Evolutionary conservation across 1,140 invertebrate species (phyloP).

Genomic region (Maconellicoccus hirsutus): DNA sequence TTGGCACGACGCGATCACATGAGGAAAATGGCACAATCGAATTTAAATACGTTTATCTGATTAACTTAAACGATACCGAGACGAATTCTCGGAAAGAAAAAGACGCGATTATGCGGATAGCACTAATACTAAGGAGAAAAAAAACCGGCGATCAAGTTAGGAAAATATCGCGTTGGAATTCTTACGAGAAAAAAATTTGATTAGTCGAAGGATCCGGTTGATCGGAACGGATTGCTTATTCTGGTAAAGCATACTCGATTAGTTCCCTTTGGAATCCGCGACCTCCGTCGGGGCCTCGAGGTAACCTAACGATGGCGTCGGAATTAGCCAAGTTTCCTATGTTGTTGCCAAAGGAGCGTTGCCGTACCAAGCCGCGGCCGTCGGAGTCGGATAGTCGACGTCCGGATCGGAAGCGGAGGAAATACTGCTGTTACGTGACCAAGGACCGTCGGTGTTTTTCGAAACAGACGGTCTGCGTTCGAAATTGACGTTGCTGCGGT

Average conservation of each 20-base stretch:
- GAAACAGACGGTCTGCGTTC: conserved; percentile 24
- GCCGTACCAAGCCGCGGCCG: conserved; percentile 9
- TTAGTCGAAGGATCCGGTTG: background rate
- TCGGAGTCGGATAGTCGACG: conserved; percentile 24
- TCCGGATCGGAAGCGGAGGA: conserved; percentile 23
- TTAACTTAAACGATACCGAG: too few species aligned
- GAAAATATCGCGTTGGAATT: too few species aligned
- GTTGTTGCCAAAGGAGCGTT: conserved; percentile 32
- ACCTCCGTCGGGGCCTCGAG: conserved; percentile 71
- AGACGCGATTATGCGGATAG: too few species aligned
- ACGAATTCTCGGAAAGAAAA: too few species aligned
- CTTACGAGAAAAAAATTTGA: too few species aligned
- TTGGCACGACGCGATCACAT: too few species aligned
- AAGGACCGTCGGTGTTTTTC: background rate
- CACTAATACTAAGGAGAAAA: too few species aligned
- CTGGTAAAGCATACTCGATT: conserved; percentile 19
- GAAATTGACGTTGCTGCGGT: conserved; percentile 13
- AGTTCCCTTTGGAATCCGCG: conserved; percentile 47
- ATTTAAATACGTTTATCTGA: too few species aligned
- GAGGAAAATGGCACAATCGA: too few species aligned
- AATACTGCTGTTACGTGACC: conserved; percentile 26
- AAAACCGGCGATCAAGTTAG: too few species aligned
- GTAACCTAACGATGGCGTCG: conserved; percentile 61
- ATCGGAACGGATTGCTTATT: background rate
- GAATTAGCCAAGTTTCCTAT: conserved; percentile 38